These are phyloP conservation scores for Diachrysia chrysitis DNA, from an alignment of 2,888 invertebrate genomes.

Conservation along the genomic window DNA sequence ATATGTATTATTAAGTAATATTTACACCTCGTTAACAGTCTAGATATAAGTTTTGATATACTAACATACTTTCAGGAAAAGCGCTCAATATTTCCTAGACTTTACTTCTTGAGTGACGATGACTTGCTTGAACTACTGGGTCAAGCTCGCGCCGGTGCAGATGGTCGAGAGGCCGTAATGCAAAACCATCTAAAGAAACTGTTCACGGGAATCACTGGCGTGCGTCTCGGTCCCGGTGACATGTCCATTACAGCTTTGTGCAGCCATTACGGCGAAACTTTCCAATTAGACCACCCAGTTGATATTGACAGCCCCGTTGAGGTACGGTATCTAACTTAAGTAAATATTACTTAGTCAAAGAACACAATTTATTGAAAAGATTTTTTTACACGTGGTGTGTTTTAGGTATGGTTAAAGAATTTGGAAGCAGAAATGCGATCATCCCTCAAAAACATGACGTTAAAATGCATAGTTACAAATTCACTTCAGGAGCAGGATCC, in stretches of 20 bases:
- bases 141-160: constrained; percentile 93
- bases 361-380: background rate
- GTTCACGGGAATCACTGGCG: constrained; percentile 96
- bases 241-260: constrained; percentile 91
- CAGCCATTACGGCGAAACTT: constrained; percentile 93
- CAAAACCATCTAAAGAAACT: constrained; percentile 98
- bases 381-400: background rate
- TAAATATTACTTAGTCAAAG: background rate
- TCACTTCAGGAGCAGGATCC: constrained; percentile 85
- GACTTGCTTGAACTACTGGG: constrained; percentile 98
- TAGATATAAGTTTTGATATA: background rate
- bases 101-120: constrained; percentile 99
- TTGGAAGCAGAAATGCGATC: constrained; percentile 94
- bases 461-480: constrained; percentile 85
- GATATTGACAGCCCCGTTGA: constrained; percentile 94
- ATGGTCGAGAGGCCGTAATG: constrained; percentile 92
- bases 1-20: no score
- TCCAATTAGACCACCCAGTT: constrained; percentile 91
- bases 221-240: constrained; percentile 90
- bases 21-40: background rate
- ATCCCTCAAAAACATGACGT: constrained; percentile 91
- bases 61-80: constrained; percentile 92
- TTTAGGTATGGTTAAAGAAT: constrained; percentile 92
- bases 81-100: constrained; percentile 97
- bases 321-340: constrained; percentile 76